Evolutionary conservation across 2,888 invertebrate genomes (phyloP), one percentile per base, ranked within the genome.

Genomic region (Bugulina stolonifera): DNA sequence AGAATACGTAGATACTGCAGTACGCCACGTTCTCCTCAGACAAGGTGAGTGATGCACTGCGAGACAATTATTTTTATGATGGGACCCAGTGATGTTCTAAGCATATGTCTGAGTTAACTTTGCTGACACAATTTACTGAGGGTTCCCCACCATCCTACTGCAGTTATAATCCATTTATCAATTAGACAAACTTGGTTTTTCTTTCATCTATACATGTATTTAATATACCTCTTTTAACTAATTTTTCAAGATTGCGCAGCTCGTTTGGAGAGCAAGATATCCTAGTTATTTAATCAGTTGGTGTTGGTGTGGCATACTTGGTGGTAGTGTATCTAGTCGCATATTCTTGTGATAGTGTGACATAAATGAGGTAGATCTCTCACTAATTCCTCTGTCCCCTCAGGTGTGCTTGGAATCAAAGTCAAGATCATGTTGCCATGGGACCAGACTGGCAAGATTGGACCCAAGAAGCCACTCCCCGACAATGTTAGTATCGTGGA

Each of bases 401-500:
- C 43, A 89, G 88, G 89, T 82, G 88, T 89, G 71, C 83, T 91
- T 78, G 90, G 90, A 72, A 89, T 89, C 77, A 90, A 93, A 88
- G 93, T 96, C 0, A 99, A 99, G 87, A 99, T 99, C 86, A 99
- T 99, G 99, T 90, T 99, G 86, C 97, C 97, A 57, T 96, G 94
- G 90, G 99, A 99, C 88, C 92, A 94, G 75, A 91, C 91, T 84
- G 98, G 98, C 86, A 97, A 98, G 88, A 93, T 90, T 81, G 99
- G 98, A 72, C 98, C 98, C 77, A 96, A 95, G 89, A 92, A 91
- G 85, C 97, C 97, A 2, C 89, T 99, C 82, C 99, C 99, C 70
- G 99, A 99, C 86, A 93, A 96, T 86, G 95, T 99, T 57, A 90
- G 91, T 80, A 97, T 99, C 78, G 92, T 93, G 73, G 97, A 98